Evolutionary conservation across 2,113 vertebrate species (phyloP).

Genomic region (Perca fluviatilis): DNA sequence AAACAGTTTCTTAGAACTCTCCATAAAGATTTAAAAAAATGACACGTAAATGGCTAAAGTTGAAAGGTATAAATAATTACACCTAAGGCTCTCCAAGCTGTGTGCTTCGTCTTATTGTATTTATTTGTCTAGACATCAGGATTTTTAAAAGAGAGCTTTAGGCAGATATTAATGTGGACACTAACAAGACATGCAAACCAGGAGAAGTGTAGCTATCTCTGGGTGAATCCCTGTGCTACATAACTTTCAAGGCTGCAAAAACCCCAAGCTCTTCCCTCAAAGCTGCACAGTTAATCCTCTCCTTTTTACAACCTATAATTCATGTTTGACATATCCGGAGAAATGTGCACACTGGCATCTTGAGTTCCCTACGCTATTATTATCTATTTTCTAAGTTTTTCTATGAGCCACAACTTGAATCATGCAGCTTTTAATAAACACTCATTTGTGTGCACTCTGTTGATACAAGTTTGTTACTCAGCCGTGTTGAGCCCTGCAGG

Average conservation of each 20-base stretch:
- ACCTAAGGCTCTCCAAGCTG: slow-evolving; percentile 48
- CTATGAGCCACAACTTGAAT: slow-evolving; percentile 59
- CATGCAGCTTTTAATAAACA: slow-evolving; percentile 66
- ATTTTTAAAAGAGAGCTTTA: slow-evolving; percentile 14
- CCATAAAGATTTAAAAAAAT: slow-evolving; percentile 37
- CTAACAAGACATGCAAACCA: slow-evolving; percentile 46
- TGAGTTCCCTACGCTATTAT: slow-evolving; percentile 65
- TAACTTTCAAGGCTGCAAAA: slow-evolving; percentile 58
- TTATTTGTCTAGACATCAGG: slow-evolving; percentile 73
- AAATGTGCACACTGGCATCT: slow-evolving; percentile 67
- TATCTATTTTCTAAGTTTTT: slow-evolving; percentile 62
- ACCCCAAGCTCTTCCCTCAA: slow-evolving; percentile 37
- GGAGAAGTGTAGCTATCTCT: slow-evolving; percentile 27
- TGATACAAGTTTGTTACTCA: slow-evolving; percentile 55
- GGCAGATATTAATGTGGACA: slow-evolving; percentile 60
- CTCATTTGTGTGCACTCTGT: slow-evolving; percentile 54
- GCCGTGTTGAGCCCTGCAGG: slow-evolving; percentile 26
- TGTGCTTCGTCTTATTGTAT: slow-evolving; percentile 63
- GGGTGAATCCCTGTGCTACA: slow-evolving; percentile 27
- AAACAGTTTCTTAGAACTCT: slow-evolving; percentile 62
- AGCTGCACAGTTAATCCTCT: slow-evolving; percentile 64
- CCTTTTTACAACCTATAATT: slow-evolving; percentile 76
- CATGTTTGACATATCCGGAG: slow-evolving; percentile 75
- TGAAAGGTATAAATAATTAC: slow-evolving; percentile 72
- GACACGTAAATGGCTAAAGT: slow-evolving; percentile 47